Base-by-base conservation (phyloP, 2,888 invertebrate genomes). In the Habroteleia sp. region DNA sequence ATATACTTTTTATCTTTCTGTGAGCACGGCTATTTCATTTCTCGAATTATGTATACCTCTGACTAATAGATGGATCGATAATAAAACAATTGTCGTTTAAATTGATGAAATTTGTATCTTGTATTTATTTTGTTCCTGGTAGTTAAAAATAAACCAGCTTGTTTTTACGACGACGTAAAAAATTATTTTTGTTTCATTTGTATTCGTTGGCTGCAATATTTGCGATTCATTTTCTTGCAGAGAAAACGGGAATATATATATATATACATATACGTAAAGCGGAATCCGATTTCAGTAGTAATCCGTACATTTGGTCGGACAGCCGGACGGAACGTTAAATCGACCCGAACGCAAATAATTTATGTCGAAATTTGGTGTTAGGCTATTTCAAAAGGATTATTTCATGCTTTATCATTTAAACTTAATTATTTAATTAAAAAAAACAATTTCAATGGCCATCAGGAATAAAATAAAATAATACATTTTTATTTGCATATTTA, bases 201-300 rank as follows among this genome's bases (percentile, higher is more conserved):
- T 37, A 3, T 20, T 20, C 1, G n/a, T n/a, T 4, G 11, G 14
- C 16, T 20, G 27, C n/a, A 11, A 11, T 0, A n/a, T 35, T 50
- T 33, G 13, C 14, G 14, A 27, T 37, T 17, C 17, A 37, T 37
- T 37, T 44, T 35, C 33, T 35, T 35, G 11, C 17, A 5, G 1
- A 8, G 25, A 23, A 29, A 35, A 27, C 16, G 14, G 16, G 8
- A n/a, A n/a, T n/a, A n/a, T n/a, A n/a, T n/a, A n/a, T n/a, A n/a
- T n/a, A n/a, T n/a, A n/a, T n/a, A n/a, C 16, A 10, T 20, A 20
- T 11, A 20, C 7, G 39, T 41, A 7, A 41, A 52, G 16, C 27
- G 52, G 16, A 52, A 52, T 52, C 39, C 39, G 52, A 52, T 52
- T 52, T 37, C 52, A 52, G 52, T 52, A 39, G 52, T 52, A 52